Percentiles rank a stretch among this genome's conserved stretches.
Conservation (phyloP, 1,140 invertebrate species). For the Leptonema lineaticorne region DNA sequence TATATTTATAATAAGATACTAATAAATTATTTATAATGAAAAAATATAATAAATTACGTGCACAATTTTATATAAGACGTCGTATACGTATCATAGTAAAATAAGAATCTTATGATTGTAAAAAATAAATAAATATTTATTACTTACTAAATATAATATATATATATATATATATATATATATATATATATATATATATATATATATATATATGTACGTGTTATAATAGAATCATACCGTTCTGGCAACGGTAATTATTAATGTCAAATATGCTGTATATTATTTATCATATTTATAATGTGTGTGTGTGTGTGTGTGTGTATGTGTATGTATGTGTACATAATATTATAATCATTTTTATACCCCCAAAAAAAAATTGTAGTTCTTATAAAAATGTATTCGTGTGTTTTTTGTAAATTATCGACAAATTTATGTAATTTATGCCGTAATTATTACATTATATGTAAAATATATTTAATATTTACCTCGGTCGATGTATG, state of each 20-base stretch:
- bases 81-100: constrained; percentile 13
- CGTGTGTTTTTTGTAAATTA: not conserved
- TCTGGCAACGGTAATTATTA: constrained; percentile 1
- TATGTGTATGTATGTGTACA: too few species aligned
- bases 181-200: not conserved
- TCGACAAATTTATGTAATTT: not conserved
- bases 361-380: not conserved
- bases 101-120: not conserved
- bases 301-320: too few species aligned
- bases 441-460: too few species aligned
- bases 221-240: not conserved
- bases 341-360: not conserved
- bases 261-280: not conserved
- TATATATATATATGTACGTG: not conserved
- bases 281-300: too few species aligned
- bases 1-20: too few species aligned
- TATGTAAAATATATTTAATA: too few species aligned
- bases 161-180: not conserved
- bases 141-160: not conserved
- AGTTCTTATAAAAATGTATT: not conserved
- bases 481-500: constrained; percentile 4
- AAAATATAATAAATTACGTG: too few species aligned
- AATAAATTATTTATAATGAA: too few species aligned
- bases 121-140: not conserved
- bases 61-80: too few species aligned